Percentiles rank a stretch among this genome's conserved stretches.
phyloP scores from a whole-genome alignment of 1,140 invertebrate species.

The Formica exsecta region DNA sequence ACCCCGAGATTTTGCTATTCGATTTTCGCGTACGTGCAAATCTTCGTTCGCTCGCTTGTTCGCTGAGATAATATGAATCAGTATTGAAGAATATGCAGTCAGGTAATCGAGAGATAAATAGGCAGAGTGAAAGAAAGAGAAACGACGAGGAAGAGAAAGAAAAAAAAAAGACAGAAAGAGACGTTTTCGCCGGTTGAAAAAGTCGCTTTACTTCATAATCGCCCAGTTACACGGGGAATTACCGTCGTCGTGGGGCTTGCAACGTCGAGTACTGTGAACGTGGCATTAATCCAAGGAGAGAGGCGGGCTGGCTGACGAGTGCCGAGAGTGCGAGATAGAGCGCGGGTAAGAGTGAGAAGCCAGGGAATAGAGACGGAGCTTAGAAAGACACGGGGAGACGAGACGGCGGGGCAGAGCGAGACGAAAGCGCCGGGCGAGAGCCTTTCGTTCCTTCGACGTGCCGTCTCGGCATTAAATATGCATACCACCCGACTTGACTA shows the following conservation, averaged over 20 bases:
- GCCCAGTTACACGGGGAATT: conserved; percentile 74
- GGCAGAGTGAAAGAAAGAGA: neutral
- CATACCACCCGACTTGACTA: conserved; percentile 74
- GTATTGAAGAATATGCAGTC: neutral
- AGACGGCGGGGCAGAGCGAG: neutral
- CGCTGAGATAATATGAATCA: neutral
- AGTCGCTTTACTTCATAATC: conserved; percentile 76
- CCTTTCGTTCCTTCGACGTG: conserved; percentile 73
- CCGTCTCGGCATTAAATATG: conserved; percentile 75
- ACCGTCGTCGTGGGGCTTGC: conserved; percentile 71
- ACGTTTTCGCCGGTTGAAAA: conserved; percentile 67
- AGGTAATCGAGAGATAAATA: conserved; percentile 2
- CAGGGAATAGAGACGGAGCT: conserved; percentile 40
- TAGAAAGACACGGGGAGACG: conserved; percentile 58
- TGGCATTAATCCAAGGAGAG: conserved; percentile 73
- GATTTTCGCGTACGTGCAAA: neutral
- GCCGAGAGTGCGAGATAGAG: conserved; percentile 39
- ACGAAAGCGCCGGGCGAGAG: conserved; percentile 41
- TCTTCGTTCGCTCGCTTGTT: neutral
- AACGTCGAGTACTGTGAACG: conserved; percentile 68
- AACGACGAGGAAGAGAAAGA: neutral
- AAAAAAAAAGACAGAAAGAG: neutral
- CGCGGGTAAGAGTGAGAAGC: conserved; percentile 1
- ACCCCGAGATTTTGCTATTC: neutral
- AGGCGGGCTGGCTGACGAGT: conserved; percentile 49